Evolutionary conservation across 2,113 vertebrate species (phyloP).

Genomic region (Eubucco bourcierii): DNA sequence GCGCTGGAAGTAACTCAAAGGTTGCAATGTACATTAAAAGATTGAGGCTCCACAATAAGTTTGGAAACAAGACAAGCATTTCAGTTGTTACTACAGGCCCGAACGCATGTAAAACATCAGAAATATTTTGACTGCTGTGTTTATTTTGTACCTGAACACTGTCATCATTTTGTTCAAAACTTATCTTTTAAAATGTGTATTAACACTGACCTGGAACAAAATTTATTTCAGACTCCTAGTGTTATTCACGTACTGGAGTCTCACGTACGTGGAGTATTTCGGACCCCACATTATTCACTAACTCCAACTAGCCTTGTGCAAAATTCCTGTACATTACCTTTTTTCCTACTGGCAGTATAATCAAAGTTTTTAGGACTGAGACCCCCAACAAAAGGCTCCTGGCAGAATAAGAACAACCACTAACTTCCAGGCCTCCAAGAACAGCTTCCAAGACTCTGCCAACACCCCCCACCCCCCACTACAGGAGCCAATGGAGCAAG

Average conservation of each 20-base stretch:
- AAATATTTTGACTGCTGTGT: background rate
- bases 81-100: background rate
- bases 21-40: background rate
- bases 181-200: rapidly evolving
- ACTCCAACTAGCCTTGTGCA: background rate
- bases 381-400: background rate
- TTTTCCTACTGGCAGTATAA: background rate
- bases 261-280: too few relatives aligned
- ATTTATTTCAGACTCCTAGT: background rate
- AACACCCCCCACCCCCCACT: too few relatives aligned
- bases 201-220: background rate
- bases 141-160: background rate
- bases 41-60: background rate
- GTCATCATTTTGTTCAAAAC: background rate
- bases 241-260: background rate
- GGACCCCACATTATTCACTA: too few relatives aligned
- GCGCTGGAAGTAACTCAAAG: background rate
- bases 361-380: background rate
- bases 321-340: background rate
- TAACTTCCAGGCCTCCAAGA: background rate
- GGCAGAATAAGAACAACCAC: background rate
- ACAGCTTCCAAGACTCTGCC: background rate
- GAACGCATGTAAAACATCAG: background rate
- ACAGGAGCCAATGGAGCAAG: background rate
- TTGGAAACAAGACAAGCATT: background rate